Base-by-base conservation (phyloP, 2,113 vertebrate species). In the Clarias gariepinus region DNA sequence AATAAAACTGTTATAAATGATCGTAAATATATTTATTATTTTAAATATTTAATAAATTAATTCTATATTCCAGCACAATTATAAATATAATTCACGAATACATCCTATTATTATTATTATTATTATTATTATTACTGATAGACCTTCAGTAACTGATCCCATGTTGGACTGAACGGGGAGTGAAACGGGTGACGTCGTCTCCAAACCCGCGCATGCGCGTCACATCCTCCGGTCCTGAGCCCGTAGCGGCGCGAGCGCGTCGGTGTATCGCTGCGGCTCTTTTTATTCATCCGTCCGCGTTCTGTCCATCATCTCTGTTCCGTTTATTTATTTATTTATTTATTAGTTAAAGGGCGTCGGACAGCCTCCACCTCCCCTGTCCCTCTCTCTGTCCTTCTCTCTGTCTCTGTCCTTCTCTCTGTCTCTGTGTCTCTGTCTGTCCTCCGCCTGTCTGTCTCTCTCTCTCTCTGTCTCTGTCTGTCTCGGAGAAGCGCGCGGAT, bases 381-480 rank as follows among this genome's bases (percentile, higher is more conserved):
- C 13, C n/a, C n/a, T n/a, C 41, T 11, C 63, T 66, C 73, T 55
- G 76, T 78, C 58, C 82, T 78, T 64, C 18, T 23, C 87, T 68
- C 41, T 41, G 41, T 79, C 88, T 85, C 55, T 83, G 79, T 69
- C 81, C 88, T 52, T 85, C 87, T 88, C 85, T 74, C 57, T 18
- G 53, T 11, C 71, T n/a, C 47, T 73, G 36, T 41, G 9, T 52
- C 10, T 12, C 21, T 21, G 64, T 78, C 74, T 80, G 2, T 4
- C 3, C n/a, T 23, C 60, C 86, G 82, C 68, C 81, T 82, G 28
- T 60, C 60, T 73, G 41, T 55, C 21, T 52, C 78, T 83, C 85
- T 89, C 18, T 77, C 63, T 89, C 86, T 89, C 91, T 80, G 69
- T 73, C 82, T n/a, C n/a, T n/a, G n/a, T n/a, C n/a, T n/a, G n/a